Evolutionary conservation across 1,140 invertebrate genomes (phyloP).

Genomic region (Heliconius melpomene): DNA sequence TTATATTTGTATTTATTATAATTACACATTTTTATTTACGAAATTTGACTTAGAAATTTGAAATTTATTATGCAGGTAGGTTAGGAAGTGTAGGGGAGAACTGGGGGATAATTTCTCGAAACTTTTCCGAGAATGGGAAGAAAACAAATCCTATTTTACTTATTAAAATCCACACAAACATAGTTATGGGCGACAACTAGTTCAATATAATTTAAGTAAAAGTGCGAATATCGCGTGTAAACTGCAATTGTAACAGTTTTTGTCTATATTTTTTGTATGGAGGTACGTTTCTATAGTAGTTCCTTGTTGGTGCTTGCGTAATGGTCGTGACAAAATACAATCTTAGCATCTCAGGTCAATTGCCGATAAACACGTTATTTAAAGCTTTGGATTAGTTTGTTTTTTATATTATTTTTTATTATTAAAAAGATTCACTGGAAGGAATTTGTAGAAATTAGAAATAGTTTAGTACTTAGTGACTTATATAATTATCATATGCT

Average conservation of each 20-base stretch:
- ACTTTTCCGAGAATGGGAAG: too few species aligned
- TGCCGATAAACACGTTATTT: background rate
- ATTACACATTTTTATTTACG: background rate
- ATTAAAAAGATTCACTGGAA: too few species aligned
- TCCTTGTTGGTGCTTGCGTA: conserved; percentile 5
- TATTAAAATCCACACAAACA: too few species aligned
- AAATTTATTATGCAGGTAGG: too few species aligned
- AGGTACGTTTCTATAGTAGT: background rate
- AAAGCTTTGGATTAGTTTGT: background rate
- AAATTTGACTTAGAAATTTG: background rate
- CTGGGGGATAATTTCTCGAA: too few species aligned
- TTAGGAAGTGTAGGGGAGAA: too few species aligned
- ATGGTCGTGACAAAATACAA: conserved; percentile 4
- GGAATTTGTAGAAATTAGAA: too few species aligned
- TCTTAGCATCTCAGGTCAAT: background rate
- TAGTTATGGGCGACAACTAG: too few species aligned
- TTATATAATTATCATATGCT: too few species aligned
- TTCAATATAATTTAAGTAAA: background rate
- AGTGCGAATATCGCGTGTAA: background rate
- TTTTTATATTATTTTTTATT: background rate
- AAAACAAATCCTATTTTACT: too few species aligned
- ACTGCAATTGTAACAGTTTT: background rate
- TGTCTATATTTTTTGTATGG: conserved; percentile 8
- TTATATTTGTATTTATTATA: background rate
- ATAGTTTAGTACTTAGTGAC: too few species aligned